Evolutionary conservation across 2,797 vertebrate genomes (phyloP).

Genomic region (Fringilla coelebs): DNA sequence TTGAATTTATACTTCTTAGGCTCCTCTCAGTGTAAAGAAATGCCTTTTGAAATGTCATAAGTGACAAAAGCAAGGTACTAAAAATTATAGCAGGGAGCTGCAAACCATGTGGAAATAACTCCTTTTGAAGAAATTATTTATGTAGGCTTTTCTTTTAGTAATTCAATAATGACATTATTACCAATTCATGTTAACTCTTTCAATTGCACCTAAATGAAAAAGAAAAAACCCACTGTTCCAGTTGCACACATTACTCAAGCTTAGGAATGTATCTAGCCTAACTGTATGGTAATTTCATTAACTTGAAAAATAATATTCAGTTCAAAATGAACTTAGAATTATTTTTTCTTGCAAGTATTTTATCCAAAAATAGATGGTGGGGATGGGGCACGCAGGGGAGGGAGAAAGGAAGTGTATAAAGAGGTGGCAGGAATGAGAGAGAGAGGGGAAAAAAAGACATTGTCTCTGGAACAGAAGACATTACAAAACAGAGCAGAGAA

Average conservation of each 20-base stretch:
- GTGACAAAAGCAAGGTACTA: constrained; percentile 47
- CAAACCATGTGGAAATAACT: constrained; percentile 61
- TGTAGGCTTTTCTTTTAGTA: not conserved
- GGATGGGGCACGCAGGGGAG: rapidly evolving
- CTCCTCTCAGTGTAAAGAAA: constrained; percentile 1
- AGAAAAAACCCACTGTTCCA: not conserved
- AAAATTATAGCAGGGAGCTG: constrained; percentile 47
- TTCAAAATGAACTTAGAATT: not conserved
- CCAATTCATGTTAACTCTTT: constrained; percentile 20
- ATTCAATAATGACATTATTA: not conserved
- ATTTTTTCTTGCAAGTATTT: not conserved
- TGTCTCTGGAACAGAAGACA: not conserved
- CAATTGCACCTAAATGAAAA: not conserved
- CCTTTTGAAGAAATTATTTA: constrained; percentile 47
- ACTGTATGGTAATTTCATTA: not conserved
- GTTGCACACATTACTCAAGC: not conserved
- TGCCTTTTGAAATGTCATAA: constrained; percentile 51
- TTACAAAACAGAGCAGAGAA: not conserved
- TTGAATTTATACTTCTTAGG: not conserved
- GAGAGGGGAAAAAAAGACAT: not conserved
- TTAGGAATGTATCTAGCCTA: not conserved
- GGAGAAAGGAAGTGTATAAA: not conserved
- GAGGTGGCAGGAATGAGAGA: not conserved
- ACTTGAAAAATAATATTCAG: not conserved
- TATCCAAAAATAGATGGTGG: not conserved